phyloP scores from a whole-genome alignment of 2,797 vertebrate species.

The Tarsius wallacei region DNA sequence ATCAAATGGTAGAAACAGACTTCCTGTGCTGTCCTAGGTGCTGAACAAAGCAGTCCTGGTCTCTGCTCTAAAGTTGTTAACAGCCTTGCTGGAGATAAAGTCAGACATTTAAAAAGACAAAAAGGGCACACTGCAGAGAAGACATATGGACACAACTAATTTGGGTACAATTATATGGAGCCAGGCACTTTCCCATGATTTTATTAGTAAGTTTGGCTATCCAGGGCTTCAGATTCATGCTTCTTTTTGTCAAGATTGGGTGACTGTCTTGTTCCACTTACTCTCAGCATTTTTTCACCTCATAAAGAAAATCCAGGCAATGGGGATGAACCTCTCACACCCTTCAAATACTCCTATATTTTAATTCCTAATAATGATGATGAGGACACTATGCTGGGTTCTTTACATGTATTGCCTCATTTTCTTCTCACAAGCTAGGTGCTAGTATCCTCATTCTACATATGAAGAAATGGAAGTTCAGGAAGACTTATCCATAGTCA shows the following conservation, averaged over 20 bases:
- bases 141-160: background rate
- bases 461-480: background rate
- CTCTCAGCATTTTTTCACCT: constrained; percentile 36
- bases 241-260: constrained; percentile 26
- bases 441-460: background rate
- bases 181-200: constrained; percentile 23
- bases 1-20: constrained; percentile 34
- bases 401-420: background rate
- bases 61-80: constrained; percentile 51
- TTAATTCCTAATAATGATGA: constrained; percentile 29
- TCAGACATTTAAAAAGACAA: constrained; percentile 44
- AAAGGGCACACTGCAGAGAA: background rate
- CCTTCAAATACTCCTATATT: constrained; percentile 17
- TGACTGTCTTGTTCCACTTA: constrained; percentile 15
- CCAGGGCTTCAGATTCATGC: background rate
- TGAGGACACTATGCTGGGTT: background rate
- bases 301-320: constrained; percentile 28
- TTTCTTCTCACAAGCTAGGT: background rate
- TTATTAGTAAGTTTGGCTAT: constrained; percentile 29
- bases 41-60: background rate
- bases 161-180: background rate
- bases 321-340: background rate
- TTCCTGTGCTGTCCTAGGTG: background rate
- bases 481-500: background rate
- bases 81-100: constrained; percentile 44